These are phyloP conservation scores for Drosophila tani DNA, from an alignment of 1,140 invertebrate species.

Conservation along the genomic window DNA sequence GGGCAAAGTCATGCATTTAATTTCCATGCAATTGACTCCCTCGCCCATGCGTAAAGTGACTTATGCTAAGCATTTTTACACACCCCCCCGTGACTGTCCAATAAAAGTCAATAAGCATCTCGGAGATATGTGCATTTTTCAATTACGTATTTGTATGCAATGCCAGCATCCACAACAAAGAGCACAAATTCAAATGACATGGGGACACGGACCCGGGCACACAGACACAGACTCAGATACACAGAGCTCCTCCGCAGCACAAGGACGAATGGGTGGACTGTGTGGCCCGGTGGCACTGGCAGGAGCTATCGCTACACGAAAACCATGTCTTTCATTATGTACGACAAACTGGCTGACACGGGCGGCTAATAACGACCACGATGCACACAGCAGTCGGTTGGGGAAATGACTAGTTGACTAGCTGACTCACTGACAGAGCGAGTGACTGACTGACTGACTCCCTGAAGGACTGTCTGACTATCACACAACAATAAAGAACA, in stretches of 20 bases:
- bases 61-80: conserved; percentile 46
- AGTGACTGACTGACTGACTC: background rate
- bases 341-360: conserved; percentile 79
- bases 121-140: conserved; percentile 78
- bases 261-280: conserved; percentile 24
- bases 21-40: conserved; percentile 52
- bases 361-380: conserved; percentile 72
- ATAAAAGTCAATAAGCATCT: conserved; percentile 80
- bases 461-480: conserved; percentile 10
- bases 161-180: conserved; percentile 61
- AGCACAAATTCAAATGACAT: conserved; percentile 81
- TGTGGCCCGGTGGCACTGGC: background rate
- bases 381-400: conserved; percentile 26
- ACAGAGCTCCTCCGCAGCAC: conserved; percentile 12
- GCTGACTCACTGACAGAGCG: background rate
- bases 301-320: conserved; percentile 60
- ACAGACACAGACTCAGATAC: background rate
- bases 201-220: conserved; percentile 11
- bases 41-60: conserved; percentile 25
- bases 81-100: conserved; percentile 59
- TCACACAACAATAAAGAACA: conserved; percentile 45
- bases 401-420: conserved; percentile 18
- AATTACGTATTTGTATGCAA: conserved; percentile 75
- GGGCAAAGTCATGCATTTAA: conserved; percentile 41
- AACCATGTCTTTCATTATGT: conserved; percentile 82